Evolutionary conservation across 2,888 invertebrate species (phyloP).

Genomic region (Lymantria monacha): DNA sequence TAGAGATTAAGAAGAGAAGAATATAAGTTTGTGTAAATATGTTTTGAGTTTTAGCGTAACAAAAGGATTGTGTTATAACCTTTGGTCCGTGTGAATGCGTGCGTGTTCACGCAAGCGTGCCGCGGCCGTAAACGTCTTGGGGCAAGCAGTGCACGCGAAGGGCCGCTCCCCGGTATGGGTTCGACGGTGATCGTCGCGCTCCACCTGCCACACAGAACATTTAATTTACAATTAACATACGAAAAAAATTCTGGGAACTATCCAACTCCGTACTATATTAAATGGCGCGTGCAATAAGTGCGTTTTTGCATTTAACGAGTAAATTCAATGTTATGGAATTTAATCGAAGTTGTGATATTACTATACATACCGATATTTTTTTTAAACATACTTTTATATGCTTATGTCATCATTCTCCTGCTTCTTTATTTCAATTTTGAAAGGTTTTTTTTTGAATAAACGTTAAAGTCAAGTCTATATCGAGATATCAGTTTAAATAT

Average conservation of each 20-base stretch:
- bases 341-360: background rate
- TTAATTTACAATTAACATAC: constrained; percentile 42
- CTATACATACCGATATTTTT: no score
- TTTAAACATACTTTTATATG: no score
- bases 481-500: no score
- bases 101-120: constrained; percentile 77
- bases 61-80: constrained; percentile 49
- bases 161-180: constrained; percentile 78
- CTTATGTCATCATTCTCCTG: no score
- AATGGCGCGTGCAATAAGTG: constrained; percentile 33
- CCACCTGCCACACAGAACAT: constrained; percentile 62
- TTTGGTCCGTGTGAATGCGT: constrained; percentile 77
- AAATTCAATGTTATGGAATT: background rate
- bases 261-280: constrained; percentile 31
- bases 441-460: no score
- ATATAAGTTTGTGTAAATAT: no score
- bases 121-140: constrained; percentile 78
- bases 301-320: constrained; percentile 29
- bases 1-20: no score
- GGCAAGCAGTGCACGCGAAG: constrained; percentile 74
- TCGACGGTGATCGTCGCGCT: constrained; percentile 78
- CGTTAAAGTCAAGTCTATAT: no score
- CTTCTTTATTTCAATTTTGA: no score
- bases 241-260: constrained; percentile 46
- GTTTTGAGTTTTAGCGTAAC: constrained; percentile 10